Conservation (phyloP, 2,888 invertebrate genomes). For the Lumbricus terrestris region DNA sequence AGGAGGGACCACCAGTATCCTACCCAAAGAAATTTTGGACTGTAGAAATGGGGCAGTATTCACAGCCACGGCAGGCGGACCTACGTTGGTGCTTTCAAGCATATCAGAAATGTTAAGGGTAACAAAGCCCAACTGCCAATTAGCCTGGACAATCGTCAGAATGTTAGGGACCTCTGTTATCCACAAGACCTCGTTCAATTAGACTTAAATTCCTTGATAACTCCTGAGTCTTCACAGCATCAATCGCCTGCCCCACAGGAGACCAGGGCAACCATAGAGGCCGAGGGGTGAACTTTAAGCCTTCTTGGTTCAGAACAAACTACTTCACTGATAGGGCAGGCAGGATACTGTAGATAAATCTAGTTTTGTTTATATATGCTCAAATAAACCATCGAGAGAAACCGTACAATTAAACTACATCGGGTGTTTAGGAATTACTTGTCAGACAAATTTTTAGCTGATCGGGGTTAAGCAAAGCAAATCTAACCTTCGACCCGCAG, state of each 20-base stretch:
- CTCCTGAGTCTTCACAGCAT: not conserved
- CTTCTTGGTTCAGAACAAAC: not conserved
- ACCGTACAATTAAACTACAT: not conserved
- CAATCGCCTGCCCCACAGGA: not conserved
- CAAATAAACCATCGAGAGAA: not conserved
- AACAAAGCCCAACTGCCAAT: not conserved
- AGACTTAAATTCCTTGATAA: not conserved
- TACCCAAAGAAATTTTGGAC: not conserved
- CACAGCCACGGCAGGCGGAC: not conserved
- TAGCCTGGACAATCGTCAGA: not conserved
- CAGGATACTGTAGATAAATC: not conserved
- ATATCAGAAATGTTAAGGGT: not conserved
- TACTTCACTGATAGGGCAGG: not conserved
- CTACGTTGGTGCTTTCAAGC: not conserved
- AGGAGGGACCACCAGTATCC: not conserved
- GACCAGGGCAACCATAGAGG: not conserved
- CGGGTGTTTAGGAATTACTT: constrained; percentile 10
- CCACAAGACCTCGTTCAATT: not conserved
- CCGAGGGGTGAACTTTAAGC: not conserved
- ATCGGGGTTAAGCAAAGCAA: not conserved
- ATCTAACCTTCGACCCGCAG: not conserved
- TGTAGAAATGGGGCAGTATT: not conserved
- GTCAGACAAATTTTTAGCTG: constrained; percentile 5
- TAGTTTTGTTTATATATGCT: not conserved
- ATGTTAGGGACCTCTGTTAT: not conserved